These are phyloP conservation scores for Callyntrura guangdongensis DNA, from an alignment of 2,888 invertebrate species.

Conservation along the genomic window DNA sequence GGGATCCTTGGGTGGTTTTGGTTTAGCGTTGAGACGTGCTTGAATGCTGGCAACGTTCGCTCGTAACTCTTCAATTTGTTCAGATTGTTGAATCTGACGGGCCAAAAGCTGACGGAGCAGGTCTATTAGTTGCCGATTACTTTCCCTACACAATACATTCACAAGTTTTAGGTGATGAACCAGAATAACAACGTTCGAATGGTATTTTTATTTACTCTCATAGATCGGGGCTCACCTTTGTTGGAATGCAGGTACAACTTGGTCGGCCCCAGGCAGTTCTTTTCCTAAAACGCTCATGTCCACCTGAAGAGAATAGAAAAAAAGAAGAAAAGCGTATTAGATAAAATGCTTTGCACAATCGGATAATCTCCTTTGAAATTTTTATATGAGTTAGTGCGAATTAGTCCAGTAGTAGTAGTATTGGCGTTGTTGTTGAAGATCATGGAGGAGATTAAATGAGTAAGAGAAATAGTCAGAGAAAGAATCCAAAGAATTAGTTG, in stretches of 20 bases:
- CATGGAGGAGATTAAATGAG: background rate
- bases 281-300: constrained; percentile 77
- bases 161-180: background rate
- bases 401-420: constrained; percentile 57
- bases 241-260: constrained; percentile 84
- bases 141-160: constrained; percentile 79
- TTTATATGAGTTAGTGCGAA: constrained; percentile 44
- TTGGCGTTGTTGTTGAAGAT: background rate
- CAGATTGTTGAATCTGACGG: constrained; percentile 84
- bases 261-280: constrained; percentile 76
- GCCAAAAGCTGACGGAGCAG: constrained; percentile 84
- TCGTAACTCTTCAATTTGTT: constrained; percentile 84
- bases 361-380: constrained; percentile 9
- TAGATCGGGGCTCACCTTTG: constrained; percentile 76
- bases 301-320: constrained; percentile 72
- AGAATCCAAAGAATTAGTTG: constrained; percentile 19
- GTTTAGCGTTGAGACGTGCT: constrained; percentile 80
- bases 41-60: constrained; percentile 84
- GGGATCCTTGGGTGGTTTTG: constrained; percentile 84
- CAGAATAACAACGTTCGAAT: too few relatives aligned
- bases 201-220: background rate
- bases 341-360: background rate
- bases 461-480: background rate
- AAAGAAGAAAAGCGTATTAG: background rate
- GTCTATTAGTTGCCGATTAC: constrained; percentile 84